phyloP scores from a whole-genome alignment of 2,888 invertebrate species.

The Nymphalis c-album region DNA sequence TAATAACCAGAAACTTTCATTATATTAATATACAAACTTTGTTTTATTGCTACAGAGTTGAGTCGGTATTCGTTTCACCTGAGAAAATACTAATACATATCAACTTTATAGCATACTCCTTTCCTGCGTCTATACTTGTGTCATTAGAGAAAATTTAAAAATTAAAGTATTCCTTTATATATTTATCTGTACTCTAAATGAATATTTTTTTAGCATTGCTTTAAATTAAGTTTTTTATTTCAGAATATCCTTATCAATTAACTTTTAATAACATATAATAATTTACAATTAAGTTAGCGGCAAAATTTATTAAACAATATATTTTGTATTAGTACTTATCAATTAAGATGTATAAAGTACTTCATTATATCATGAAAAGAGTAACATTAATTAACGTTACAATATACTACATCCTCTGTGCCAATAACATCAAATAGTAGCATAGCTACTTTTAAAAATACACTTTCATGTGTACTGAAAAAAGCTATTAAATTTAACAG shows the following conservation, averaged over 20 bases:
- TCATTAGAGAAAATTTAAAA: neutral
- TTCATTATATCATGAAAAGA: too few species aligned
- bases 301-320: too few species aligned
- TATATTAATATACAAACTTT: conserved; percentile 39
- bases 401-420: neutral
- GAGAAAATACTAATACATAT: neutral
- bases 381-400: too few species aligned
- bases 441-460: conserved; percentile 3
- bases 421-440: neutral
- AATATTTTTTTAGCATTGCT: too few species aligned
- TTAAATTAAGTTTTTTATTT: too few species aligned
- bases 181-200: too few species aligned
- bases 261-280: too few species aligned
- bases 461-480: neutral
- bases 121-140: neutral
- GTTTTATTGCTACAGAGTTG: conserved; percentile 32
- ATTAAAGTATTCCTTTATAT: too few species aligned
- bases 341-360: too few species aligned
- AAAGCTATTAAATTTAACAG: conserved; percentile 20
- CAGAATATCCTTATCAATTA: too few species aligned
- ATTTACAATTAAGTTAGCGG: too few species aligned
- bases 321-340: too few species aligned
- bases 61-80: conserved; percentile 16
- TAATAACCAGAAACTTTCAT: conserved; percentile 36
- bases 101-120: neutral